Conservation (phyloP, 2,797 vertebrate species). For the Dryobates pubescens region DNA sequence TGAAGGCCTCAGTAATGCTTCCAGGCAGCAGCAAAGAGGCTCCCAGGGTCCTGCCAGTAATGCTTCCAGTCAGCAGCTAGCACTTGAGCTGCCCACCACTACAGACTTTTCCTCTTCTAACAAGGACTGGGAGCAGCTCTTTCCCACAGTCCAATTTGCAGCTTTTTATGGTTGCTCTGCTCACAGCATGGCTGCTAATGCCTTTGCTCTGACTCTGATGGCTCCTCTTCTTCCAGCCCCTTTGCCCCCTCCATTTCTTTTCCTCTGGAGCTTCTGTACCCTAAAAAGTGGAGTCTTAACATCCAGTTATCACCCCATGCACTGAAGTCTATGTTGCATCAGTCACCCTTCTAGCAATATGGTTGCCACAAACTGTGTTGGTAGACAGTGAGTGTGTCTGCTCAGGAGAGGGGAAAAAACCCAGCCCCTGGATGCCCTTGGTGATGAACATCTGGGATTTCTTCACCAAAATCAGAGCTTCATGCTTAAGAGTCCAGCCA, state of each 20-base stretch:
- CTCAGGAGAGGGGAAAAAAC: neutral
- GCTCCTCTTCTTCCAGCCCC: neutral
- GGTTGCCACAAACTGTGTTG: neutral
- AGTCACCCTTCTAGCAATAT: neutral
- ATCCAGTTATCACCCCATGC: neutral
- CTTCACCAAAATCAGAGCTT: neutral
- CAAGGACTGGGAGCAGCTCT: neutral
- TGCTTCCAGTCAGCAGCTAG: constrained; percentile 22
- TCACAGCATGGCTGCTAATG: neutral
- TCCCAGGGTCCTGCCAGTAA: constrained; percentile 52
- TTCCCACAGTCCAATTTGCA: neutral
- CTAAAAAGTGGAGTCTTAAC: neutral
- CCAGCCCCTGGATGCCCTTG: neutral
- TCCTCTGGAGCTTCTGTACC: neutral
- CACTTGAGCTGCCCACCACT: neutral
- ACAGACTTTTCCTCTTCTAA: neutral
- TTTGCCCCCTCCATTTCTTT: neutral
- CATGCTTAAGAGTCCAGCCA: neutral
- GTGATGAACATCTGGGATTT: neutral
- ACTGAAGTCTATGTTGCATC: neutral
- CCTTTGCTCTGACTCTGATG: neutral
- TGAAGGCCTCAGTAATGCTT: constrained; percentile 27
- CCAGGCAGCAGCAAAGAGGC: constrained; percentile 49
- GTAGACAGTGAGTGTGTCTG: neutral
- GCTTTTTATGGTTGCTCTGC: neutral